A percentile compares a stretch with the other conserved stretches of the same genome.
Conservation (phyloP, 2,888 invertebrate species). For the Patella caerulea region DNA sequence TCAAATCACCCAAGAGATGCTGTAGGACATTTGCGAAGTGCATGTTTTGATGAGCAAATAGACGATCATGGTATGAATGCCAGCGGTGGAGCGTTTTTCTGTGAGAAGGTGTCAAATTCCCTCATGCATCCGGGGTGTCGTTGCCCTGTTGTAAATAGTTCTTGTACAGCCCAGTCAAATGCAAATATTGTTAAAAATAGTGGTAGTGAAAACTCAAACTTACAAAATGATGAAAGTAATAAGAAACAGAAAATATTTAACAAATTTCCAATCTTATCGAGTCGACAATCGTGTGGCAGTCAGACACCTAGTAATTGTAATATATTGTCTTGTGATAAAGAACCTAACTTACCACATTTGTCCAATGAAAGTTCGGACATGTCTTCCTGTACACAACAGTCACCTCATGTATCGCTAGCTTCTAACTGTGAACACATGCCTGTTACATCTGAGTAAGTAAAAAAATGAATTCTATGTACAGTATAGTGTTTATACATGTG, state of each 20-base stretch:
- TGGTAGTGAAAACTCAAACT: slow-evolving; percentile 46
- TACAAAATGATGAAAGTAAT: slow-evolving; percentile 61
- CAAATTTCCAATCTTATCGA: slow-evolving; percentile 44
- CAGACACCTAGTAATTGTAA: background rate
- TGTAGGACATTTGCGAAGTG: background rate
- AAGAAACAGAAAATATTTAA: slow-evolving; percentile 58
- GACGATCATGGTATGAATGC: slow-evolving; percentile 7
- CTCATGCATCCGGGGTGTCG: background rate
- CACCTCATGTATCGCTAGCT: background rate
- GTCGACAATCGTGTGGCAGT: slow-evolving; percentile 2
- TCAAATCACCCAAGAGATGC: background rate
- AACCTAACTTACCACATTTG: background rate
- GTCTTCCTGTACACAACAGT: background rate
- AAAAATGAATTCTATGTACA: background rate
- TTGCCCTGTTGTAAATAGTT: background rate
- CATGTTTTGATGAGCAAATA: background rate
- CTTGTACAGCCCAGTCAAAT: background rate
- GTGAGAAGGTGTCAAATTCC: background rate
- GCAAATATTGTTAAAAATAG: background rate
- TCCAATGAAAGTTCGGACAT: background rate
- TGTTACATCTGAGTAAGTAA: background rate
- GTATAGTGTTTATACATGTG: background rate
- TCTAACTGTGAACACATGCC: background rate
- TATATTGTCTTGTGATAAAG: background rate
- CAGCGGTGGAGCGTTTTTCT: background rate